Base-by-base conservation (phyloP, 2,113 vertebrate species). In the Rafetus swinhoei region DNA sequence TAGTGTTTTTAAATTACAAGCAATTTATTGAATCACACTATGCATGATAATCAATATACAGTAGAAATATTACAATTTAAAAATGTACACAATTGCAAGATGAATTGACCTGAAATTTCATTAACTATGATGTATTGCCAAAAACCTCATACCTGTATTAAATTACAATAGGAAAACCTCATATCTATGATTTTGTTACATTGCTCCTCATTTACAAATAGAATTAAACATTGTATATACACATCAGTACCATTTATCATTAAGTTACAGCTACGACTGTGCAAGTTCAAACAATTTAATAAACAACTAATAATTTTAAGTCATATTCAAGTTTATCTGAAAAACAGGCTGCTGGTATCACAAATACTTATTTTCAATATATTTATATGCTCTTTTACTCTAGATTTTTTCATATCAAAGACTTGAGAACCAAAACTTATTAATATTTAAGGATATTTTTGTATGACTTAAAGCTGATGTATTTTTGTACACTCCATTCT, bases 1-100 rank as follows among this genome's bases (percentile, higher is more conserved):
- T 99, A 98, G 98, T 98, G 97, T 99, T 98, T 99, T 98, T 98
- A 98, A 98, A 99, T 99, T 99, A 99, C 99, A 99, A 99, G 99
- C 99, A 99, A 98, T 98, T 99, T 98, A 98, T 99, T 98, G 98
- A 99, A 99, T 99, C 99, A 99, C 99, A 99, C 98, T 98, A 99
- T 99, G 98, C 99, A 99, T 99, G 98, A 99, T 98, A 98, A 98
- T 98, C 99, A 99, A 99, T 99, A 98, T 99, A 98, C 99, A 99
- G 99, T 99, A 99, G 99, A 99, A 99, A 99, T 99, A 98, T 99
- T 98, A 99, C 98, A 98, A 97, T 98, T 98, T 98, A 99, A 99
- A 99, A 99, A 99, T 99, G 97, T 99, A 99, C 99, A 99, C 98
- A 97, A 98, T 99, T 98, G 98, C 98, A 99, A 98, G 97, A 98